Evolutionary conservation across 2,113 vertebrate genomes (phyloP).

Genomic region (Cottus gobio): DNA sequence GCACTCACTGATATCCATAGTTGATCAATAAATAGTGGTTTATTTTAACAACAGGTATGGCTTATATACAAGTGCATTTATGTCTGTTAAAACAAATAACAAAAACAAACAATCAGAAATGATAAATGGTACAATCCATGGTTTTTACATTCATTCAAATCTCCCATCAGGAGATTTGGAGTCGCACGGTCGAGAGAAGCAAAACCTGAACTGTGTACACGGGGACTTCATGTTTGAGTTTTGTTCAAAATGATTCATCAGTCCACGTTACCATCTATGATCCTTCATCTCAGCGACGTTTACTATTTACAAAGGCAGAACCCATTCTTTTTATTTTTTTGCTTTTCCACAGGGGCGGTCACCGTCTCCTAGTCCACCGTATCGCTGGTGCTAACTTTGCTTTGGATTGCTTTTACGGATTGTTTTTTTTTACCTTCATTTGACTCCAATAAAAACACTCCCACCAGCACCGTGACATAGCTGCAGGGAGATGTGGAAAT

Average conservation of each 20-base stretch:
- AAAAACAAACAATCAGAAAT: slow-evolving; percentile 72
- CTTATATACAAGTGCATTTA: slow-evolving; percentile 85
- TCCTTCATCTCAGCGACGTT: slow-evolving; percentile 40
- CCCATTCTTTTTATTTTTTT: slow-evolving; percentile 10
- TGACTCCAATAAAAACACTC: slow-evolving; percentile 8
- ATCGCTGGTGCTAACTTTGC: slow-evolving; percentile 55
- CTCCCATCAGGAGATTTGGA: slow-evolving; percentile 55
- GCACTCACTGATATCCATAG: slow-evolving; percentile 12
- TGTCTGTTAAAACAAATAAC: slow-evolving; percentile 77
- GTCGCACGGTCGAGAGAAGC: slow-evolving; percentile 58
- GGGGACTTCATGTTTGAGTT: slow-evolving; percentile 40
- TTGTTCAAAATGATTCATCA: slow-evolving; percentile 43
- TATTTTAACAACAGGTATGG: slow-evolving; percentile 84
- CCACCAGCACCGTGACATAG: slow-evolving; percentile 23
- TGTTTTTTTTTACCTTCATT: slow-evolving; percentile 6
- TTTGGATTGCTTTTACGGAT: slow-evolving; percentile 50
- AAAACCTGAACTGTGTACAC: slow-evolving; percentile 70
- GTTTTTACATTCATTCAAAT: slow-evolving; percentile 81
- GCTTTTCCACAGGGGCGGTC: slow-evolving; percentile 25
- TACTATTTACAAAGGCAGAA: slow-evolving; percentile 56
- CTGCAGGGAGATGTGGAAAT: slow-evolving; percentile 48
- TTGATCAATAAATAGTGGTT: slow-evolving; percentile 85
- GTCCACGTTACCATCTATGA: slow-evolving; percentile 23
- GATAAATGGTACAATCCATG: slow-evolving; percentile 73
- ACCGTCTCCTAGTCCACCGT: slow-evolving; percentile 10